Base-by-base conservation (phyloP, 1,140 invertebrate species). In the Drosophila pachea region DNA sequence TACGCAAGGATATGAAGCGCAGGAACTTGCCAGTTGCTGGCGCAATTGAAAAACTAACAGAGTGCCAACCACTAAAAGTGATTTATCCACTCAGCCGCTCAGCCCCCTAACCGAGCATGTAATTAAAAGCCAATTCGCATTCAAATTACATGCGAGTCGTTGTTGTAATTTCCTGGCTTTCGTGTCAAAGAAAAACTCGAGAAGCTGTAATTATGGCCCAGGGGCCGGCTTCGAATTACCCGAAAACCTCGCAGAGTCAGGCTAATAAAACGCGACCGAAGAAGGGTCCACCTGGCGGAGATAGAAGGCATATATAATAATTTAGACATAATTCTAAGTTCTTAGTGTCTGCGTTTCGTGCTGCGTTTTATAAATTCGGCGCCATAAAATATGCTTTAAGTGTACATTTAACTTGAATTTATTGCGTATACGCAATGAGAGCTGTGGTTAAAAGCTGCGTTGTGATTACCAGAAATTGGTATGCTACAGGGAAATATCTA, bases 11-110 rank as follows among this genome's bases (percentile, higher is more conserved):
- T 43, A 60, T 55, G 73, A 54, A 29, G 45, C 45, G 2, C 50
- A 75, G 78, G 72, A 83, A 83, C 75, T 82, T 71, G 32, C 40
- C 59, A 53, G 55, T 70, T 49, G 54, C 55, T 36, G 32, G 32
- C 29, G 31, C 55, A 60, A 53, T 60, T 53, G 64, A 45, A 58
- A 60, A 43, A 49, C 38, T 35, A 33, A 60, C 32, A 33, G 16
- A 7, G 40, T 5, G 16, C 7, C 49, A 52, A 32, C 9, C 49
- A n/a, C 45, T 36, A 8, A 31, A 55, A 68, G 63, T 55, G 43
- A 64, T 62, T 68, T 35, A 9, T 7, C 22, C 31, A 29, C 11
- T 12, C 11, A 7, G 11, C 16, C n/a, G 5, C 8, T n/a, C 4
- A 47, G 22, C 45, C 7, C 0, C 14, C 29, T 31, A 16, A 7